Evolutionary conservation across 2,113 vertebrate species (phyloP).

Genomic region (Psettodes erumei): DNA sequence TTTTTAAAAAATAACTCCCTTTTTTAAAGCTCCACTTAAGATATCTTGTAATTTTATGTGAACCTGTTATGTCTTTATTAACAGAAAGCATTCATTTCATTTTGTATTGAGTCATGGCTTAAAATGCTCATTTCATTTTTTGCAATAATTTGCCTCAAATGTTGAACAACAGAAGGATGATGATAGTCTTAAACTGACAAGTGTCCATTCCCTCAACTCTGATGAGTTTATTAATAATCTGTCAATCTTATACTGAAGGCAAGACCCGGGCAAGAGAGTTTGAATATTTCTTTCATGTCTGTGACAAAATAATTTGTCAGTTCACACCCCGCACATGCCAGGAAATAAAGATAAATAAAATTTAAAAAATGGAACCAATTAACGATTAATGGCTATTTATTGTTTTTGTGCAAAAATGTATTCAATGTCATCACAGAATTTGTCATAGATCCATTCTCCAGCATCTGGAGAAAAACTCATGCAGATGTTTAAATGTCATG

Average conservation of each 20-base stretch:
- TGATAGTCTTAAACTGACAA: neutral
- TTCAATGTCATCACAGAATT: neutral
- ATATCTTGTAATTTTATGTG: neutral
- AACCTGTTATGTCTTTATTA: too few species aligned
- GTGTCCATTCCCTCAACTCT: neutral
- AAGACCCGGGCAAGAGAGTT: neutral
- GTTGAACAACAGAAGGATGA: neutral
- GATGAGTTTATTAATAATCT: neutral
- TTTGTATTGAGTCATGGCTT: neutral
- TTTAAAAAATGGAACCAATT: neutral
- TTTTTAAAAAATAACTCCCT: neutral
- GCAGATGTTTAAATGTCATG: neutral
- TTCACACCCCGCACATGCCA: neutral
- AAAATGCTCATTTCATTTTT: neutral
- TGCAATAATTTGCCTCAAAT: neutral
- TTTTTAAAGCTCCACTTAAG: neutral
- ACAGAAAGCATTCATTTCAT: neutral
- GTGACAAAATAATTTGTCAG: neutral
- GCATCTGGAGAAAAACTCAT: neutral
- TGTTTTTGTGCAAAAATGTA: neutral
- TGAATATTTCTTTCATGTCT: neutral
- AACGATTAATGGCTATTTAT: neutral
- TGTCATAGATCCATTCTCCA: neutral
- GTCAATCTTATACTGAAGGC: neutral
- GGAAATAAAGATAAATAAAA: too few species aligned